Base-by-base conservation (phyloP, 2,797 vertebrate genomes). In the Staurois parvus region DNA sequence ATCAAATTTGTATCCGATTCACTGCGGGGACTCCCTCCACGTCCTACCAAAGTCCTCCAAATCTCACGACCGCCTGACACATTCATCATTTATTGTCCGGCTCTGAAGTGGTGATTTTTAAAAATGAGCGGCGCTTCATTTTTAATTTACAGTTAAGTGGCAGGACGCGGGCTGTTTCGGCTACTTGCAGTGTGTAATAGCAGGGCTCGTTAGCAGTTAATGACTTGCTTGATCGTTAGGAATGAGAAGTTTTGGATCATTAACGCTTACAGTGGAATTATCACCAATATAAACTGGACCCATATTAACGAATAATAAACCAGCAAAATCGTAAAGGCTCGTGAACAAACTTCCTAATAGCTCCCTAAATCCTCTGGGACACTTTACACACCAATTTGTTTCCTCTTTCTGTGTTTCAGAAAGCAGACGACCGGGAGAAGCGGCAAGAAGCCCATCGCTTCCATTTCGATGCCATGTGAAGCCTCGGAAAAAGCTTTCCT, bases 381-480 rank as follows among this genome's bases (percentile, higher is more conserved):
- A 15, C 9, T 32, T n/a, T 56, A 34, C 29, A 17, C 4, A 11
- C 17, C 77, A 74, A 85, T 29, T 4, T 1, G 42, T 78, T 59
- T 30, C 19, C 87, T 76, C 77, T 40, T n/a, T 48, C 84, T 94
- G 45, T 94, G 90, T 91, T 96, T 87, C 95, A 99, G 98, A 99
- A 99, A 97, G 97, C 98, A 9, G 98, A 99, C 70, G 98, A 99
- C 88, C 93, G 97, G 79, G 98, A 99, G 94, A 99, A 99, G 91
- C 94, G 98, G 59, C 98, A 99, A 88, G 98, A 99, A 92, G 98
- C 98, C 64, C 97, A 99, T 88, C 96, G 98, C 67, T 99, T 99
- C 93, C 98, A 99, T 92, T 99, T 99, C 83, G 98, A 99, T 81
- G 98, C 97, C 87, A 99, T 99, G 98, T 99, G 94, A 98, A 89